Base-by-base conservation (phyloP, 2,797 vertebrate species). In the Taenioides sp. region DNA sequence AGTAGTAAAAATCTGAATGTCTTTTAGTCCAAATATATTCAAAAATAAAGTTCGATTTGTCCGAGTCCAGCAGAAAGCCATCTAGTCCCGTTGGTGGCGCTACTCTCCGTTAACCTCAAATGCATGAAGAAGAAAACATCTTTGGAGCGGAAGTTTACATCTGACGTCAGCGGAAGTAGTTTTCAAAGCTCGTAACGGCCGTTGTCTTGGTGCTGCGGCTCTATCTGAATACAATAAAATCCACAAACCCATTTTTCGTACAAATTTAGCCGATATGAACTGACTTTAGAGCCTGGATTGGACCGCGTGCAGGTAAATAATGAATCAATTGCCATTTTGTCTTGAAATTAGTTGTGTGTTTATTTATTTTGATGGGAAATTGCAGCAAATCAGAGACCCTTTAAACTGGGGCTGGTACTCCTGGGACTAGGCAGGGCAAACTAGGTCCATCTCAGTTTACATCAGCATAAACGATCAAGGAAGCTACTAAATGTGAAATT, bases 101-200 rank as follows among this genome's bases (percentile, higher is more conserved):
- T 31, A 10, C 0, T 2, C 3, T 22, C 1, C 3, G 0, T 1
- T 5, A 1, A 28, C 37, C 1, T 1, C 17, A 0, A 3, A 2
- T 3, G 9, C 4, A 4, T 2, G 68, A 83, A 77, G 75, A 84
- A 86, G 79, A 81, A 72, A 80, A 67, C 0, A 0, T 5, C 6
- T 23, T 5, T 23, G 22, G 16, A 49, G 43, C 74, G 85, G 82
- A 82, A 74, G 75, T 82, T 16, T 0, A 2, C 6, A 0, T 7
- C 2, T 6, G 31, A 70, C 17, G 34, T 7, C 0, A 10, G 20
- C 6, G 20, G 74, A 89, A 86, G 89, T 91, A 81, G 1, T 78
- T 90, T 93, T 94, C 22, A 87, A 94, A 92, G 73, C 66, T 61
- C 40, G 76, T 68, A 89, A 89, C 88, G 76, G 83, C 17, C 57